phyloP scores from a whole-genome alignment of 2,888 invertebrate species.

The Caenorhabditis afra region DNA sequence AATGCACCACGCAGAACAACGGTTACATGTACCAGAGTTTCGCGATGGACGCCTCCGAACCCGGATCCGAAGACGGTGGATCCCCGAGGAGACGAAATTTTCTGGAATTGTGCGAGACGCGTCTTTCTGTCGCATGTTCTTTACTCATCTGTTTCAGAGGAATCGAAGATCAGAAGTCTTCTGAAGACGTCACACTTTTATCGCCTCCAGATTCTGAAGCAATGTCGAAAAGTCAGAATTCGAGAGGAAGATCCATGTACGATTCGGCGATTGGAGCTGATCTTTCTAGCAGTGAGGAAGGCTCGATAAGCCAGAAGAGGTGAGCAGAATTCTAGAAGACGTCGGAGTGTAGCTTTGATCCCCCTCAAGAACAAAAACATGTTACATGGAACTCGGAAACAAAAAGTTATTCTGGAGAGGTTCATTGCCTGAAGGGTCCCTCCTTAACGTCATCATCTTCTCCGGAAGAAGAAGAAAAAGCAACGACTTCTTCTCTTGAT shows the following conservation, averaged over 20 bases:
- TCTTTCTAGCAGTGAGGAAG: conserved; percentile 69
- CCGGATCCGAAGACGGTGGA: conserved; percentile 39
- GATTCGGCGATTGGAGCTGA: conserved; percentile 74
- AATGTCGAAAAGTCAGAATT: conserved; percentile 57
- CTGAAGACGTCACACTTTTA: conserved; percentile 27
- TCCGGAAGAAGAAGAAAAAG: conserved; percentile 3
- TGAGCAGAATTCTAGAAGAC: not conserved
- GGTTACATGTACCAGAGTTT: conserved; percentile 75
- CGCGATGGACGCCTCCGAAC: conserved; percentile 56
- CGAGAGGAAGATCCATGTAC: conserved; percentile 70
- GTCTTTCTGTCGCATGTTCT: not conserved
- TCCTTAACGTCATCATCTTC: no score
- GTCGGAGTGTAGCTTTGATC: no score
- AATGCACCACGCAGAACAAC: conserved; percentile 65
- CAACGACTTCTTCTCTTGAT: not conserved
- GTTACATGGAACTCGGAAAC: no score
- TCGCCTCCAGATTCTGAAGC: conserved; percentile 37
- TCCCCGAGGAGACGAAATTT: conserved; percentile 24
- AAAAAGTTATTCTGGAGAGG: no score
- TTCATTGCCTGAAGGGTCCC: no score
- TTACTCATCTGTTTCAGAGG: conserved; percentile 3
- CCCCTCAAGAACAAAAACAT: no score
- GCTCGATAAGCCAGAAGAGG: conserved; percentile 46
- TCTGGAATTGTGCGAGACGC: conserved; percentile 13
- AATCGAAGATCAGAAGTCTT: conserved; percentile 17